Conservation (phyloP, 1,140 invertebrate genomes). For the Sycophila sp. region DNA sequence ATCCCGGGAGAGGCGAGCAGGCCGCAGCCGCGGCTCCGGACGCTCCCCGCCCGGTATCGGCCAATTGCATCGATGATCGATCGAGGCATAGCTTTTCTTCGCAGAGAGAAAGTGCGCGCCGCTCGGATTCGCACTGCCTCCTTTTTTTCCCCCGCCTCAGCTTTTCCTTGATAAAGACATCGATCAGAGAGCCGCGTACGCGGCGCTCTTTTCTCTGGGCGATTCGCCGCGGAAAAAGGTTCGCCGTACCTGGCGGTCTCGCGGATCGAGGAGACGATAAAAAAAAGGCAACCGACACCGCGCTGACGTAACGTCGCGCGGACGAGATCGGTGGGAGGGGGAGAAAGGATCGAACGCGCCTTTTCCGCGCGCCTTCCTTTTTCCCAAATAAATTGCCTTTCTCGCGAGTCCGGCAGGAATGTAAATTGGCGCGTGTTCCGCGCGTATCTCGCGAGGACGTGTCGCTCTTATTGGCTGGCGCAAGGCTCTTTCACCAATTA, state of each 20-base stretch:
- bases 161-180: conserved; percentile 36
- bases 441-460: background rate
- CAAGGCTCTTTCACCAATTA: conserved; percentile 33
- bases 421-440: conserved; percentile 4
- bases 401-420: background rate
- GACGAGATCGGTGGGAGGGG: background rate
- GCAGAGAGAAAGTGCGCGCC: conserved; percentile 24
- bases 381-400: conserved; percentile 23
- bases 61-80: conserved; percentile 29
- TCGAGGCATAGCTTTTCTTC: conserved; percentile 5
- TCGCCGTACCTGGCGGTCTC: background rate
- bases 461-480: conserved; percentile 8
- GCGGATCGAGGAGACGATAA: background rate
- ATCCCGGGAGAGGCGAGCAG: conserved; percentile 5
- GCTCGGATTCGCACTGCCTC: background rate
- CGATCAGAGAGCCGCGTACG: background rate
- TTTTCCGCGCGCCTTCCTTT: background rate
- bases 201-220: background rate
- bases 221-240: background rate
- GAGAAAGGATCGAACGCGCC: no score
- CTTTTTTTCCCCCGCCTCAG: conserved; percentile 7
- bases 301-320: background rate
- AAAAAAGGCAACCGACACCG: background rate
- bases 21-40: conserved; percentile 12
- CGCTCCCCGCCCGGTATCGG: conserved; percentile 13